phyloP scores from a whole-genome alignment of 2,113 vertebrate genomes.

The Progne subis region DNA sequence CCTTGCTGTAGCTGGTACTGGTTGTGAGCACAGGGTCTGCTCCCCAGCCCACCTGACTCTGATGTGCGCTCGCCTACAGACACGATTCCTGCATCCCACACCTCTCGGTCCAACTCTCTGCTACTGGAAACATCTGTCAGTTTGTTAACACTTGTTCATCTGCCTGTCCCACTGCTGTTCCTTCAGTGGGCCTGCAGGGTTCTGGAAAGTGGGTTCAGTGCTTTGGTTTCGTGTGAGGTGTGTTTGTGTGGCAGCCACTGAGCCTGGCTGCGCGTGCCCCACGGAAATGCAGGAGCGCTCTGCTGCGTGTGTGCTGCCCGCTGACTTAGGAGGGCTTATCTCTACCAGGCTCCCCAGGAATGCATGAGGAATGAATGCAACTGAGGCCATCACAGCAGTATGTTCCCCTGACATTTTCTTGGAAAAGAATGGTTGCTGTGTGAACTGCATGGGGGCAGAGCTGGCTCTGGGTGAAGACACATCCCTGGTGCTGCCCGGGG shows the following conservation, averaged over 20 bases:
- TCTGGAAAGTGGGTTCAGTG: background rate
- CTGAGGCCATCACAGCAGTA: background rate
- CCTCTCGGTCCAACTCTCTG: background rate
- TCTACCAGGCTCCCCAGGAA: background rate
- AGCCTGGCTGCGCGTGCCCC: background rate
- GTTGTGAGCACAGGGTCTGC: background rate
- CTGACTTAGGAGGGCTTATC: background rate
- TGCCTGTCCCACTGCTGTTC: background rate
- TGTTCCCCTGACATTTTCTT: slow-evolving; percentile 46
- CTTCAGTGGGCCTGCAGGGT: background rate
- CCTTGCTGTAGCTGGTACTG: background rate
- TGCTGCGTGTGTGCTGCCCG: accelerated
- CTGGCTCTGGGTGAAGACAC: background rate
- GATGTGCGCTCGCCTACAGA: accelerated
- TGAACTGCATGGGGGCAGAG: slow-evolving; percentile 6
- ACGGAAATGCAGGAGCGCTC: background rate
- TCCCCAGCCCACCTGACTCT: background rate
- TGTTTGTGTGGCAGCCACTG: background rate
- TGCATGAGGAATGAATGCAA: background rate
- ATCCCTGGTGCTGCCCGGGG: background rate
- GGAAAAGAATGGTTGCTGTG: background rate
- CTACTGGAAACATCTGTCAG: background rate
- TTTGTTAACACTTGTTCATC: background rate
- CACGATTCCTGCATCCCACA: background rate
- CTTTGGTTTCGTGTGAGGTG: background rate